Conservation (phyloP, 2,888 invertebrate genomes). For the Brenthis hecate region DNA sequence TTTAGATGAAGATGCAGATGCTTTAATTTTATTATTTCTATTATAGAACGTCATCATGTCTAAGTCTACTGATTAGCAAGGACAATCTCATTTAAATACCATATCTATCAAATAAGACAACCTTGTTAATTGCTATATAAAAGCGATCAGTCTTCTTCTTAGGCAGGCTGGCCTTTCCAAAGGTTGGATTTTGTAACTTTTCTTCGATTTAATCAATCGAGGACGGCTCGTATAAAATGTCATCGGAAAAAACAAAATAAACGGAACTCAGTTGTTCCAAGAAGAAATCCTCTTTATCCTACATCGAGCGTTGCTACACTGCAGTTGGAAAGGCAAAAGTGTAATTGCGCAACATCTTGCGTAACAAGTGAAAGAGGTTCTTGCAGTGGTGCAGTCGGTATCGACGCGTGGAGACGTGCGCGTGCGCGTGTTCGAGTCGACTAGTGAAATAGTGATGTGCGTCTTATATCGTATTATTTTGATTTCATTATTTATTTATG, state of each 20-base stretch:
- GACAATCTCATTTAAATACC: no score
- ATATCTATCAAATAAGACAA: background rate
- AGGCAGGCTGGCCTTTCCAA: constrained; percentile 6
- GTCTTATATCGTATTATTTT: constrained; percentile 8
- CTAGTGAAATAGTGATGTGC: constrained; percentile 31
- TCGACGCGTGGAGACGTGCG: constrained; percentile 56
- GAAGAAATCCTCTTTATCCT: constrained; percentile 11
- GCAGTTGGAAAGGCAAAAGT: constrained; percentile 70
- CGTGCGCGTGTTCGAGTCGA: constrained; percentile 35
- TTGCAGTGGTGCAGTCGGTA: constrained; percentile 62
- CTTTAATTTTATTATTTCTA: no score
- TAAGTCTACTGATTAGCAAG: no score
- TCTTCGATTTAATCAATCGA: constrained; percentile 4
- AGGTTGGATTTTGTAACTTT: background rate
- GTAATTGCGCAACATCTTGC: constrained; percentile 67
- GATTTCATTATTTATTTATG: background rate
- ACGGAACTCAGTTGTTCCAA: background rate
- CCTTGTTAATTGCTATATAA: constrained; percentile 9
- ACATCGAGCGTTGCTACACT: constrained; percentile 23
- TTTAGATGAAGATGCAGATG: no score
- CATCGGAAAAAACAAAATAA: constrained; percentile 2
- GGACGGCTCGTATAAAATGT: background rate
- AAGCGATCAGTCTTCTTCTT: background rate
- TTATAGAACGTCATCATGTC: no score
- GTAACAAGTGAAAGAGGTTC: constrained; percentile 75